Evolutionary conservation across 2,888 invertebrate genomes (phyloP).

Genomic region (Dasysyrphus tricinctus): DNA sequence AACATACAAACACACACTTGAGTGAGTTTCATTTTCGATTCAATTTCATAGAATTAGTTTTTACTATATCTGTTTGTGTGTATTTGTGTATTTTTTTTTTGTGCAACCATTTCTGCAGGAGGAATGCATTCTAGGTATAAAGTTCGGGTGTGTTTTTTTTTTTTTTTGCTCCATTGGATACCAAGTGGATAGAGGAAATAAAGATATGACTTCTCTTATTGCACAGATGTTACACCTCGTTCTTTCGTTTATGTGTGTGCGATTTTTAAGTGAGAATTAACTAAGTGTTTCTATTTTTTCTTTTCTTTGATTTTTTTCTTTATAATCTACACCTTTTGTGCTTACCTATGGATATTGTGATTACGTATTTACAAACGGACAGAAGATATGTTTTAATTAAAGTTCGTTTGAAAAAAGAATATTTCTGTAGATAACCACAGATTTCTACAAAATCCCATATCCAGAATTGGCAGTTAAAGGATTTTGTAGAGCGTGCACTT

Average conservation of each 20-base stretch:
- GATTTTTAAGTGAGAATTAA: neutral
- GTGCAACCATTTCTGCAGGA: neutral
- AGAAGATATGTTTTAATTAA: no score
- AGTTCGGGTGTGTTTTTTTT: neutral
- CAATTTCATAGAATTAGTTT: conserved; percentile 65
- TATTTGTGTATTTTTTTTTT: neutral
- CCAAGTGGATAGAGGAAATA: neutral
- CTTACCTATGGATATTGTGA: no score
- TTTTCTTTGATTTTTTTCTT: no score
- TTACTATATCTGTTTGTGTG: neutral
- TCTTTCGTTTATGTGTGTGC: neutral
- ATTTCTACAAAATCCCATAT: no score
- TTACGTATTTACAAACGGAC: no score
- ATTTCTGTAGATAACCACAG: no score
- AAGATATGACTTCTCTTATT: neutral
- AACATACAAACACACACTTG: conserved; percentile 45
- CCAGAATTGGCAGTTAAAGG: no score
- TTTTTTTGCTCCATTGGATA: neutral
- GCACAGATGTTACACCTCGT: neutral
- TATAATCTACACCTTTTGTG: no score
- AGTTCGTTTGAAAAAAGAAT: no score
- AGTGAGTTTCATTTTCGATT: conserved; percentile 65
- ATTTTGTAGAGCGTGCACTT: no score
- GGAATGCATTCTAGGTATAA: neutral
- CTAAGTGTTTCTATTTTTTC: neutral